Evolutionary conservation across 2,113 vertebrate species (phyloP).

Genomic region (Rhinopomastus cyanomelas): DNA sequence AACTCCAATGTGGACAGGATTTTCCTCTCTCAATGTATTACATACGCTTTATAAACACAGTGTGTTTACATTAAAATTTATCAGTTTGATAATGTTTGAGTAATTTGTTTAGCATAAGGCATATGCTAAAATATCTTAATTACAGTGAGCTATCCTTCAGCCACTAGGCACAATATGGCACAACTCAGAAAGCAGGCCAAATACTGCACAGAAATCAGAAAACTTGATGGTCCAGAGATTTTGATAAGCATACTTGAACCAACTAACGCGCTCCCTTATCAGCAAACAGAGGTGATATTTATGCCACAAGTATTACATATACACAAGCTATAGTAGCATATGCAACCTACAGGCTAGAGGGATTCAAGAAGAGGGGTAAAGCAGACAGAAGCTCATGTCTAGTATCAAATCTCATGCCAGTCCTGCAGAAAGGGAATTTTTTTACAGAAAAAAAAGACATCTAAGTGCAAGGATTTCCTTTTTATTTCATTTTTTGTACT

Average conservation of each 20-base stretch:
- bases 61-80: neutral
- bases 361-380: neutral
- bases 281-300: slow-evolving; percentile 12
- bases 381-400: neutral
- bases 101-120: neutral
- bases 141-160: neutral
- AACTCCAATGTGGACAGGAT: neutral
- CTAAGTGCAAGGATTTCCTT: neutral
- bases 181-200: neutral
- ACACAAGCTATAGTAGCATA: neutral
- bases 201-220: neutral
- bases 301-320: neutral
- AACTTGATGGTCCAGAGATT: neutral
- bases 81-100: neutral
- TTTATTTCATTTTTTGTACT: neutral
- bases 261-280: neutral
- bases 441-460: neutral
- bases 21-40: neutral
- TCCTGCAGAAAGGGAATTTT: neutral
- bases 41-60: neutral
- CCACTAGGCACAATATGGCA: neutral
- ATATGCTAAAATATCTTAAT: neutral
- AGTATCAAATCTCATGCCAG: neutral
- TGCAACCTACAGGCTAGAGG: neutral
- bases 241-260: neutral